These are phyloP conservation scores for Fulica atra DNA, from an alignment of 2,113 vertebrate genomes.

Conservation along the genomic window DNA sequence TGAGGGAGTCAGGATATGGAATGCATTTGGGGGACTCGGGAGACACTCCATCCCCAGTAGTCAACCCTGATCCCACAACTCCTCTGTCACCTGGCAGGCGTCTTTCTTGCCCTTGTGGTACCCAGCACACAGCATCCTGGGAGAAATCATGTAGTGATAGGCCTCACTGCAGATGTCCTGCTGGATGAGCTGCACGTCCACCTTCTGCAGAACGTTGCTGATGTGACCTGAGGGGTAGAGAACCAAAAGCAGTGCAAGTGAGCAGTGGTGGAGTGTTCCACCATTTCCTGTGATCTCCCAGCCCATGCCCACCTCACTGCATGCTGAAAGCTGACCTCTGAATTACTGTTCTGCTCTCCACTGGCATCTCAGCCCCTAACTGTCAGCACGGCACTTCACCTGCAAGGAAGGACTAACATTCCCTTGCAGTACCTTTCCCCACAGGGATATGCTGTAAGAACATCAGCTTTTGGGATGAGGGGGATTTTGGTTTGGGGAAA, in stretches of 20 bases:
- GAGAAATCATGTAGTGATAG: constrained; percentile 86
- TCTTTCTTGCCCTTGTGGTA: constrained; percentile 88
- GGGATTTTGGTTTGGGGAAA: background rate
- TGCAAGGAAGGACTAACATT: background rate
- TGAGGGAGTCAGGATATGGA: background rate
- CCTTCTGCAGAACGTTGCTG: constrained; percentile 87
- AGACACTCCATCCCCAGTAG: background rate
- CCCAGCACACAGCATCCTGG: constrained; percentile 95
- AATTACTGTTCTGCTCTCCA: background rate
- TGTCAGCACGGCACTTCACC: background rate
- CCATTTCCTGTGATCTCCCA: accelerated
- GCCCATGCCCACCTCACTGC: background rate
- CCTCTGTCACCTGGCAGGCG: constrained; percentile 86
- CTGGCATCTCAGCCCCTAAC: background rate
- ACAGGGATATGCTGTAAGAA: background rate
- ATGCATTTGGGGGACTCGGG: background rate
- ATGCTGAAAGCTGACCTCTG: background rate
- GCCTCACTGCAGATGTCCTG: constrained; percentile 85
- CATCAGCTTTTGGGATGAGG: background rate
- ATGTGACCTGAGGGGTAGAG: constrained; percentile 69
- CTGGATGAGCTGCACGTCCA: constrained; percentile 84
- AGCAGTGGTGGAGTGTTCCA: background rate
- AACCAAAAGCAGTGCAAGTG: background rate
- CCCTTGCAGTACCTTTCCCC: background rate
- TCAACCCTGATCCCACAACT: background rate